Conservation (phyloP, 2,888 invertebrate species). For the Agrotis segetum region DNA sequence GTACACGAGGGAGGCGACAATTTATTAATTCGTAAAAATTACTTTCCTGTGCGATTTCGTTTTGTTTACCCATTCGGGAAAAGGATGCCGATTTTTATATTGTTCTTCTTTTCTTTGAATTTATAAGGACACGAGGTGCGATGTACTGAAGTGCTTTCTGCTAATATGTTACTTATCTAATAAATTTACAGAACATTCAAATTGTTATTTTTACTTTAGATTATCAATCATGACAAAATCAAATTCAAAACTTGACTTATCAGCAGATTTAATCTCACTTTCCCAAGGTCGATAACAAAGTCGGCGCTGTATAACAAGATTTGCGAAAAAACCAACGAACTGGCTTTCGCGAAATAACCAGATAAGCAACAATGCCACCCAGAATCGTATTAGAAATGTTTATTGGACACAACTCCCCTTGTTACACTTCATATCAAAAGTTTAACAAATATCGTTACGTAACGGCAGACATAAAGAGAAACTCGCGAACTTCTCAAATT, state of each 20-base stretch:
- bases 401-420: slow-evolving; percentile 53
- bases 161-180: too few species aligned
- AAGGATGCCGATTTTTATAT: neutral
- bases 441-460: slow-evolving; percentile 60
- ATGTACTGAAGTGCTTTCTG: too few species aligned
- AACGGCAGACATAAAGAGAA: slow-evolving; percentile 63
- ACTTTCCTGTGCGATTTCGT: slow-evolving; percentile 69
- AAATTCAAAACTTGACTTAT: neutral
- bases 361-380: slow-evolving; percentile 32
- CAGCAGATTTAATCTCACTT: neutral
- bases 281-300: neutral
- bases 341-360: slow-evolving; percentile 7
- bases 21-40: slow-evolving; percentile 84
- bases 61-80: slow-evolving; percentile 56
- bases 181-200: too few species aligned
- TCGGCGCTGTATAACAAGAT: neutral
- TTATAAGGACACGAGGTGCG: neutral
- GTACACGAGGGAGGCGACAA: slow-evolving; percentile 76
- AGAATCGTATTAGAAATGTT: slow-evolving; percentile 52
- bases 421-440: slow-evolving; percentile 62
- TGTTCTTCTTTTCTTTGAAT: slow-evolving; percentile 1
- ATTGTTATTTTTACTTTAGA: neutral
- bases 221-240: neutral
- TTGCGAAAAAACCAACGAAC: neutral
- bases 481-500: slow-evolving; percentile 63